A percentile compares a stretch with the other conserved stretches of the same genome.
phyloP scores from a whole-genome alignment of 1,140 invertebrate genomes.

The Pemphigus obesinymphae region DNA sequence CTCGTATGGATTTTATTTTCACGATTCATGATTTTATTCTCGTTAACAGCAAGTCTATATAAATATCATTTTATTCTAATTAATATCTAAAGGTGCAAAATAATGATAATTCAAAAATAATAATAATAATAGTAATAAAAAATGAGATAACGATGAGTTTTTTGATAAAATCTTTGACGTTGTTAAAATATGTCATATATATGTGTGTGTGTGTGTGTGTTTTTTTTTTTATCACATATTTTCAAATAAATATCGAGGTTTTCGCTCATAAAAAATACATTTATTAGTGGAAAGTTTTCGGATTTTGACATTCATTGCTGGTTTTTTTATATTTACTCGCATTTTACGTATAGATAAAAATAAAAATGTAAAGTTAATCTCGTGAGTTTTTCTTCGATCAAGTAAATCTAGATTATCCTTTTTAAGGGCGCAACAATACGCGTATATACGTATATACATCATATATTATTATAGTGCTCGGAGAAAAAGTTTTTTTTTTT shows the following conservation, averaged over 20 bases:
- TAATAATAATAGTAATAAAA: no score
- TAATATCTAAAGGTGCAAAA: no score
- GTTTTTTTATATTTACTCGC: not conserved
- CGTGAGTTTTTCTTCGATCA: not conserved
- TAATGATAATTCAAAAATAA: no score
- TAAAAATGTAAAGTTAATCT: not conserved
- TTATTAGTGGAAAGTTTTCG: constrained; percentile 1
- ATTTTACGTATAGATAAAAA: constrained; percentile 4
- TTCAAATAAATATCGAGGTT: constrained; percentile 11
- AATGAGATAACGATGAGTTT: no score
- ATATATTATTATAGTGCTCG: no score
- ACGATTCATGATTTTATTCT: not conserved
- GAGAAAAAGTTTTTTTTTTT: constrained; percentile 21
- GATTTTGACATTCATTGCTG: not conserved
- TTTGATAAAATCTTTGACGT: not conserved
- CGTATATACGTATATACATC: no score
- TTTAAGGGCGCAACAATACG: not conserved
- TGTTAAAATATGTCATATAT: not conserved
- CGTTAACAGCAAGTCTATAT: no score
- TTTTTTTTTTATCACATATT: constrained; percentile 2
- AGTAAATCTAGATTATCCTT: constrained; percentile 29
- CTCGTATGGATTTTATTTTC: not conserved
- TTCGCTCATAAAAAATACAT: not conserved
- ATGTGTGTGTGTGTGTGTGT: not conserved
- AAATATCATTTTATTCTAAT: no score